Percentiles rank a stretch among this genome's conserved stretches.
Conservation (phyloP, 2,113 vertebrate species). For the Mesembrinibis cayennensis region DNA sequence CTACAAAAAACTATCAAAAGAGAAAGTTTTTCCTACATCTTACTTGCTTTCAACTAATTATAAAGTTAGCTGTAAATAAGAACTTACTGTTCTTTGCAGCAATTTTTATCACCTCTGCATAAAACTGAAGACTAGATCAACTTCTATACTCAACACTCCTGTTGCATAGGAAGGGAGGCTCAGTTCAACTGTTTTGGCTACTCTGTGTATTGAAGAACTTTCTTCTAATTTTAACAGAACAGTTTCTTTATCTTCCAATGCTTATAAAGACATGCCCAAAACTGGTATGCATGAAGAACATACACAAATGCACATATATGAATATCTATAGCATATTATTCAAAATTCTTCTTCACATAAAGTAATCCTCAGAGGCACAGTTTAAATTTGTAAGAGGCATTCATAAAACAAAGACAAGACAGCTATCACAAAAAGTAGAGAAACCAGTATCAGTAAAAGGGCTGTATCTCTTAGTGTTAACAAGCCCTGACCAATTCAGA, state of each 20-base stretch:
- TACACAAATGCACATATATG: neutral
- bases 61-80: neutral
- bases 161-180: neutral
- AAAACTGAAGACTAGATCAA: neutral
- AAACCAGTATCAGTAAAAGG: neutral
- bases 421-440: neutral
- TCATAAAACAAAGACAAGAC: neutral
- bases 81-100: neutral
- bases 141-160: neutral
- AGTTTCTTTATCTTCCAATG: neutral
- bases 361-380: neutral
- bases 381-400: neutral
- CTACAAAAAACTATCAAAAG: neutral
- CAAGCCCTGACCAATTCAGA: neutral
- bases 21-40: neutral
- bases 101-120: neutral
- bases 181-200: neutral
- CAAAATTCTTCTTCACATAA: neutral
- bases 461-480: neutral
- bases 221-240: neutral
- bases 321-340: neutral
- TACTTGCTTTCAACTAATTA: neutral
- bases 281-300: rapidly evolving
- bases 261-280: neutral
- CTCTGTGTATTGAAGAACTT: neutral